A percentile compares a stretch with the other conserved stretches of the same genome.
These are phyloP conservation scores for Protosalanx chinensis DNA, from an alignment of 2,797 vertebrate species.

Conservation along the genomic window DNA sequence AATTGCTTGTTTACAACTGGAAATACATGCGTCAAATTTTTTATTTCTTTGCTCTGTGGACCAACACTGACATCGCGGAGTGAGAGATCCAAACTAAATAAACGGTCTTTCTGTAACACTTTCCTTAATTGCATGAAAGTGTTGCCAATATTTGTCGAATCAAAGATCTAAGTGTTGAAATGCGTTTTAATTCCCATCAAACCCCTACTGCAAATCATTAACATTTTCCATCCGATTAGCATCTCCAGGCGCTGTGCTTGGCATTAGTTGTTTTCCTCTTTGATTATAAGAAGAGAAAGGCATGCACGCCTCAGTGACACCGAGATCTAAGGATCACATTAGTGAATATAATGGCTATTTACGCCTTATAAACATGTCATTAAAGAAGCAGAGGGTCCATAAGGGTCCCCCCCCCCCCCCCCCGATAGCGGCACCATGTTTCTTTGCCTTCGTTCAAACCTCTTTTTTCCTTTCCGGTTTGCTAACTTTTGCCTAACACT, in stretches of 20 bases:
- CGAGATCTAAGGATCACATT: conserved; percentile 43
- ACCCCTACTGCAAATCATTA: conserved; percentile 21
- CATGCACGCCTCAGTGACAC: conserved; percentile 32
- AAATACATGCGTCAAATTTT: neutral
- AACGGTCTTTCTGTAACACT: too few relatives aligned
- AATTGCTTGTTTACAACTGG: conserved; percentile 28
- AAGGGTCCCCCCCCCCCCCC: neutral
- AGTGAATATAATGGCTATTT: conserved; percentile 47
- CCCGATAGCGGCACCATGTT: conserved; percentile 20
- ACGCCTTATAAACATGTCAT: conserved; percentile 23
- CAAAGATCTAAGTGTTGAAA: conserved; percentile 17
- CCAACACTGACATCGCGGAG: too few relatives aligned
- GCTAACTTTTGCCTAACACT: neutral
- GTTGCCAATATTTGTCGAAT: neutral
- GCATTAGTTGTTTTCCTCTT: conserved; percentile 10
- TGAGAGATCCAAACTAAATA: too few relatives aligned
- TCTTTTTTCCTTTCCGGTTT: neutral
- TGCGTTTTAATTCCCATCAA: neutral
- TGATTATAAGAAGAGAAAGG: conserved; percentile 34
- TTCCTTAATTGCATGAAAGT: neutral
- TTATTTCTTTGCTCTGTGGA: neutral
- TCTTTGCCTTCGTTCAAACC: conserved; percentile 17
- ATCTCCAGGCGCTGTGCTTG: conserved; percentile 35
- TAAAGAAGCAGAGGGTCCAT: neutral
- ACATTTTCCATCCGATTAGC: conserved; percentile 39